A percentile compares a stretch with the other conserved stretches of the same genome.
Evolutionary conservation across 2,888 invertebrate species (phyloP).

Genomic region (Gryllus longicercus): DNA sequence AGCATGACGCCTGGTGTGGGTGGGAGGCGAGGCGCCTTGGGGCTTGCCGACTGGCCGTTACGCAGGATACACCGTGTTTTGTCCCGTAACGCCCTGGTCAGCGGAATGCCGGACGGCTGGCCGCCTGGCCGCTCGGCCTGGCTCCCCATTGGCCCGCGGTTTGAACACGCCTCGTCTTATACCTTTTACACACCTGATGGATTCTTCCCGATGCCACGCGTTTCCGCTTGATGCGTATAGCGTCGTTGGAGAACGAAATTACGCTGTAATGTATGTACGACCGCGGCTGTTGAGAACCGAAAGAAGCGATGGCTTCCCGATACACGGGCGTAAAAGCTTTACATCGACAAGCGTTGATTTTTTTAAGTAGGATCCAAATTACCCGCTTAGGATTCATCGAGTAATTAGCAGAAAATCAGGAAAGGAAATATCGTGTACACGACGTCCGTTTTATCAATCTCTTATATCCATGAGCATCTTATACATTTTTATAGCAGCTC

Average conservation of each 20-base stretch:
- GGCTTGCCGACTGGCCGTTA: background rate
- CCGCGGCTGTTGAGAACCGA: background rate
- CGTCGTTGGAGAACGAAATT: background rate
- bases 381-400: no score
- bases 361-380: no score
- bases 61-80: constrained; percentile 17
- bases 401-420: no score
- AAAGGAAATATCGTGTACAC: no score
- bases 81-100: constrained; percentile 1
- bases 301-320: background rate
- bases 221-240: background rate
- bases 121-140: background rate
- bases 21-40: background rate
- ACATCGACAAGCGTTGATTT: no score
- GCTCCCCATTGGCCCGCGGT: background rate
- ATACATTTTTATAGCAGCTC: no score
- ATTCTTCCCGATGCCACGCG: background rate
- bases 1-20: background rate
- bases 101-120: background rate
- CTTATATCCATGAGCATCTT: no score
- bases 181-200: background rate
- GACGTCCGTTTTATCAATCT: no score
- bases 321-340: background rate
- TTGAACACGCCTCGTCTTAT: constrained; percentile 11
- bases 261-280: background rate